Percentiles rank a stretch among this genome's conserved stretches.
These are phyloP conservation scores for Callithrix jacchus DNA, from an alignment of 2,113 vertebrate species.

Conservation along the genomic window DNA sequence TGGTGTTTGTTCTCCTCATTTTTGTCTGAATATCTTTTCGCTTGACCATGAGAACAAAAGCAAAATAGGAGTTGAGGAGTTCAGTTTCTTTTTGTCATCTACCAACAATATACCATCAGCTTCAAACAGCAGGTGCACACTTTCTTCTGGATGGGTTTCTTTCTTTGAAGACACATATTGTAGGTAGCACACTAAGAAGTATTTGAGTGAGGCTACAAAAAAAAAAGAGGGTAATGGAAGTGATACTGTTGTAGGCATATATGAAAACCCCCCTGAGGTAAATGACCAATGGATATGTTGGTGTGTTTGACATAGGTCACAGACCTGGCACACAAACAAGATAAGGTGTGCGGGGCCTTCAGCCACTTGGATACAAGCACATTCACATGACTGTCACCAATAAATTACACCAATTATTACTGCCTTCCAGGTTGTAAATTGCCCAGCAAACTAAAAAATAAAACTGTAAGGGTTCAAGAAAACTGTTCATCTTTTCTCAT, in stretches of 20 bases:
- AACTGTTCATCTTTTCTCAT: background rate
- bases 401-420: background rate
- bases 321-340: background rate
- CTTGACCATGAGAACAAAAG: conserved; percentile 43
- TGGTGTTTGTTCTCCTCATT: background rate
- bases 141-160: conserved; percentile 33
- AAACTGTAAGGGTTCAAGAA: background rate
- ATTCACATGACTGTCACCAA: background rate
- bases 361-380: background rate
- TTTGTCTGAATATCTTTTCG: conserved; percentile 22
- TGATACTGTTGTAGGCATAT: background rate
- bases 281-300: background rate
- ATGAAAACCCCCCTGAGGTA: background rate
- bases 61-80: conserved; percentile 3
- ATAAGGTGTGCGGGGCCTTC: background rate
- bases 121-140: conserved; percentile 31
- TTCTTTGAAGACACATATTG: conserved; percentile 29
- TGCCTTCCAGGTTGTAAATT: background rate
- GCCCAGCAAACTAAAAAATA: background rate
- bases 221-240: background rate
- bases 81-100: conserved; percentile 24
- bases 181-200: background rate
- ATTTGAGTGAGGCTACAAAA: background rate
- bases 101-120: background rate
- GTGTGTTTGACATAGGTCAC: background rate